Evolutionary conservation across 2,888 invertebrate species (phyloP).

Genomic region (Matsumyia berberina): DNA sequence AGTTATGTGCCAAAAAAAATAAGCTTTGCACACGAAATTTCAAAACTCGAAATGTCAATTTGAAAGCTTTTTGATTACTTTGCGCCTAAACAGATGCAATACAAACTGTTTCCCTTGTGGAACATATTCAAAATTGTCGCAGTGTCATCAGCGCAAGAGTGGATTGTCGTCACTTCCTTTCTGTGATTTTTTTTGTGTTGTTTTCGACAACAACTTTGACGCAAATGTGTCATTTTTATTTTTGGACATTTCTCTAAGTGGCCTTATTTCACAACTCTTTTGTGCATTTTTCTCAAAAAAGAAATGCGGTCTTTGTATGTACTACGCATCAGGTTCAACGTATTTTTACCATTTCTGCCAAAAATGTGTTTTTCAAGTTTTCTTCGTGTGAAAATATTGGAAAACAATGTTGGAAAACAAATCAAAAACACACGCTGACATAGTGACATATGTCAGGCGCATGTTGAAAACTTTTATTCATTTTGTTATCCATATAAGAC

Average conservation of each 20-base stretch:
- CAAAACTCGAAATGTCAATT: slow-evolving; percentile 18
- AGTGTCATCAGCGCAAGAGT: neutral
- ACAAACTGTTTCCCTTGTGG: slow-evolving; percentile 7
- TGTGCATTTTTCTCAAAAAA: slow-evolving; percentile 2
- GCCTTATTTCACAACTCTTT: slow-evolving; percentile 37
- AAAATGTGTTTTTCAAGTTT: neutral
- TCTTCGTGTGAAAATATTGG: neutral
- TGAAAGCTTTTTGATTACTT: neutral
- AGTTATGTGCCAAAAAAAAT: slow-evolving; percentile 9
- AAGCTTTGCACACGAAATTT: slow-evolving; percentile 11
- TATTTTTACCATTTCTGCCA: slow-evolving; percentile 3
- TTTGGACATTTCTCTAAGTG: slow-evolving; percentile 29
- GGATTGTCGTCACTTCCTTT: neutral
- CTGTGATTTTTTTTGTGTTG: neutral
- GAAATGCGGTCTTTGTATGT: slow-evolving; percentile 35
- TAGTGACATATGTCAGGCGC: neutral
- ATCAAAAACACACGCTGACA: neutral
- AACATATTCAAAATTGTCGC: slow-evolving; percentile 15
- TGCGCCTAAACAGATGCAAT: slow-evolving; percentile 36
- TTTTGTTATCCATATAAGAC: slow-evolving; percentile 20
- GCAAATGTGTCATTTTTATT: slow-evolving; percentile 48
- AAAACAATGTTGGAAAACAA: neutral
- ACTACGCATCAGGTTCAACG: slow-evolving; percentile 44
- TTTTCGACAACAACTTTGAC: slow-evolving; percentile 22
- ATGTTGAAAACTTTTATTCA: neutral